Evolutionary conservation across 2,888 invertebrate species (phyloP).

Genomic region (Diarsia brunnea): DNA sequence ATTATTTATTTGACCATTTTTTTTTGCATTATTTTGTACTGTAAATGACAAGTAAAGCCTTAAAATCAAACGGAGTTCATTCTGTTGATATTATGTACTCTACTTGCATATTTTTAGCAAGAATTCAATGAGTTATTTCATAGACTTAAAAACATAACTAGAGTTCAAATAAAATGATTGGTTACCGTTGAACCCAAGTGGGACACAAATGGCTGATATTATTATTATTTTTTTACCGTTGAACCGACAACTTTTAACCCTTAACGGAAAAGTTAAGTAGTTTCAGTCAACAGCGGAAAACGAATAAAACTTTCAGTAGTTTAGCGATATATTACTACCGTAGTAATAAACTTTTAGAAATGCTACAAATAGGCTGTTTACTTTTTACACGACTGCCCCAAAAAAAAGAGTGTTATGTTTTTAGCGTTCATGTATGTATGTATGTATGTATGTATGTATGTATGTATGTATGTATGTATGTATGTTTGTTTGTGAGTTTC

Average conservation of each 20-base stretch:
- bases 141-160: background rate
- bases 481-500: no score
- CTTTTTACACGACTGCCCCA: no score
- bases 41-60: background rate
- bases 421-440: no score
- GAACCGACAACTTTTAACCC: conserved; percentile 3
- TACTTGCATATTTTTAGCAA: background rate
- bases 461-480: no score
- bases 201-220: no score
- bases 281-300: background rate
- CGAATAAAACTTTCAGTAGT: conserved; percentile 19
- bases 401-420: no score
- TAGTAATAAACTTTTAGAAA: background rate
- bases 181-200: no score
- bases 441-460: no score
- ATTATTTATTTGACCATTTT: background rate
- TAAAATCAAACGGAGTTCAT: background rate
- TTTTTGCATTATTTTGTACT: background rate
- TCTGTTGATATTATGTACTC: no score
- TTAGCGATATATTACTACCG: background rate
- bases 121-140: background rate
- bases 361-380: background rate
- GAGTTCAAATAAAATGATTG: conserved; percentile 5
- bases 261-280: conserved; percentile 22
- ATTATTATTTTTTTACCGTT: no score